Evolutionary conservation across 2,888 invertebrate genomes (phyloP).

Genomic region (Acleris cristana): DNA sequence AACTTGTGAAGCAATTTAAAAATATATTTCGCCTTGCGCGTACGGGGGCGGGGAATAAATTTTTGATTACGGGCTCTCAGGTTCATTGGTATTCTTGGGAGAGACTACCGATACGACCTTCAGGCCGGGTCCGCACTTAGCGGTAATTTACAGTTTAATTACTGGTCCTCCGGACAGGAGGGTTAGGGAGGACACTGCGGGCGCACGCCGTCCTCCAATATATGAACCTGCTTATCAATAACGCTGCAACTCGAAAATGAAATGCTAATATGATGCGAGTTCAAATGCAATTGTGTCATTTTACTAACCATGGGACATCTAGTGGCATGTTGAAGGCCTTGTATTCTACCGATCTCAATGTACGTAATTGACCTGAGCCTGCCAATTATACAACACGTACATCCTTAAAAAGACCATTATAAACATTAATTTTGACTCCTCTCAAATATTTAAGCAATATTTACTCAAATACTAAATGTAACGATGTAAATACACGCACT

Average conservation of each 20-base stretch:
- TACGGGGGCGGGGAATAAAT: constrained; percentile 56
- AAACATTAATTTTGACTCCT: constrained; percentile 32
- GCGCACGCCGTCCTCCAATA: constrained; percentile 21
- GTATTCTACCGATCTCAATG: too few species aligned
- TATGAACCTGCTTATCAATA: background rate
- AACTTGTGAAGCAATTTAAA: constrained; percentile 46
- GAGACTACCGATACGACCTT: constrained; percentile 71
- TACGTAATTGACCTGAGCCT: too few species aligned
- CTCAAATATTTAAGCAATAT: constrained; percentile 17
- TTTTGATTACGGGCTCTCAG: constrained; percentile 63
- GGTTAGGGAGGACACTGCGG: background rate
- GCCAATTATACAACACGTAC: too few species aligned
- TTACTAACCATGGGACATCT: too few species aligned
- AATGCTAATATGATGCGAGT: too few species aligned
- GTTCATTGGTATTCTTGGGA: constrained; percentile 73
- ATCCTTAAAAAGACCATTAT: background rate
- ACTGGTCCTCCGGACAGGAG: constrained; percentile 52
- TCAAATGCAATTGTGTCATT: too few species aligned
- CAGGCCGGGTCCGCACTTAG: constrained; percentile 71
- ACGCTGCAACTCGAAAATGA: too few species aligned
- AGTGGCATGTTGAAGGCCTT: too few species aligned
- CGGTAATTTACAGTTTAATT: constrained; percentile 81
- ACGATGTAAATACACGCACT: constrained; percentile 7
- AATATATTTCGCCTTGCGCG: constrained; percentile 45
- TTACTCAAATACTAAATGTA: constrained; percentile 17